Percentiles rank a stretch among this genome's conserved stretches.
Conservation (phyloP, 2,888 invertebrate genomes). For the Rhagophthalmus giganteus region DNA sequence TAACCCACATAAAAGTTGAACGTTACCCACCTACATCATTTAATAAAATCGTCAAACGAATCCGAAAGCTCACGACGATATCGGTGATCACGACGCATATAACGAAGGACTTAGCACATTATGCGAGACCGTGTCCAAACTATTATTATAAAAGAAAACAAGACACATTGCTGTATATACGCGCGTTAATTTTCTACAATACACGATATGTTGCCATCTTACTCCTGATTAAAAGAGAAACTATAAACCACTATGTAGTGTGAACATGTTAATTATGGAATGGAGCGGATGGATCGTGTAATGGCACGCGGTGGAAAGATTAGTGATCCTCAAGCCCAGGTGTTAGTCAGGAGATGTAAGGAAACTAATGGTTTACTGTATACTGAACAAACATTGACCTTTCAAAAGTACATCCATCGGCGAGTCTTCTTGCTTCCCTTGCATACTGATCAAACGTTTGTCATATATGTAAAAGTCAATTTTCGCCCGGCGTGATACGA, state of each 20-base stretch:
- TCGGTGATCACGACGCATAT: slow-evolving; percentile 36
- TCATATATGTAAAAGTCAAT: too few relatives aligned
- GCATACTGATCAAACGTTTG: slow-evolving; percentile 24
- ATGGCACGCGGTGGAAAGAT: slow-evolving; percentile 43
- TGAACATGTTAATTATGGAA: slow-evolving; percentile 18
- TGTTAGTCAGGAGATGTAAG: slow-evolving; percentile 42
- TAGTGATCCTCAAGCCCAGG: slow-evolving; percentile 45
- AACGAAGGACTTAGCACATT: slow-evolving; percentile 40
- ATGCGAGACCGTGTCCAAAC: slow-evolving; percentile 38
- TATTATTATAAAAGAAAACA: slow-evolving; percentile 38
- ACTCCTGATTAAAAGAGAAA: slow-evolving; percentile 2
- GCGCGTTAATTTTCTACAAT: slow-evolving; percentile 13
- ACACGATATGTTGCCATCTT: slow-evolving; percentile 8
- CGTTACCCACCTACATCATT: too few relatives aligned
- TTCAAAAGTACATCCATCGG: slow-evolving; percentile 34
- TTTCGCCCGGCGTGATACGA: too few relatives aligned
- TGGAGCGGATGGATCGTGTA: slow-evolving; percentile 39
- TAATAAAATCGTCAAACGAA: slow-evolving; percentile 31
- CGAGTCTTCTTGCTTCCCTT: slow-evolving; percentile 21
- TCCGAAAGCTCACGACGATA: slow-evolving; percentile 29
- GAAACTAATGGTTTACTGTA: slow-evolving; percentile 38
- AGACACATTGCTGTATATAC: too few relatives aligned
- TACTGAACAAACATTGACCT: slow-evolving; percentile 41
- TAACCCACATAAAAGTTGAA: too few relatives aligned
- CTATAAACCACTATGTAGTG: slow-evolving; percentile 8